Base-by-base conservation (phyloP, 2,113 vertebrate genomes). In the Glaucomys volans region DNA sequence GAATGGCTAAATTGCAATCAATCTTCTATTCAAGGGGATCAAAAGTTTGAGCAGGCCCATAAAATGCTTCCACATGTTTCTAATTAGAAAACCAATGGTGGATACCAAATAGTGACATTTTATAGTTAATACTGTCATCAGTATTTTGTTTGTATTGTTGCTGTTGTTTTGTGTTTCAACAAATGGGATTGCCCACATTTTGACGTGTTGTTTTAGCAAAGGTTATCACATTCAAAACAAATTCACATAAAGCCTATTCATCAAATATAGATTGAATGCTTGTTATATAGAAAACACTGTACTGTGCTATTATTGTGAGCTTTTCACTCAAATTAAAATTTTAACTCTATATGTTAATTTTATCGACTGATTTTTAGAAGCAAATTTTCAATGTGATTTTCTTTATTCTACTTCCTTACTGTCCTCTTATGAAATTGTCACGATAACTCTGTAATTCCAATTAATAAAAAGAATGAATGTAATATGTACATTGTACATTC, bases 161-260 rank as follows among this genome's bases (percentile, higher is more conserved):
- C 72, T 84, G 5, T 57, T 71, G 50, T 57, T 87, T 22, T 85
- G 93, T 88, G 35, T 82, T 83, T 89, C 44, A 90, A n/a, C 40
- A 95, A 86, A 79, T 81, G 16, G 88, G 22, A 87, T 71, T 96
- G 90, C 66, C 92, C 59, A 92, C 40, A 76, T 87, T 95, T 95
- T 91, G 86, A 80, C 47, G 57, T 86, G 17, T 80, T 92, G 18
- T 86, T 95, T 98, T 82, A 95, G 42, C 75, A 87, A 85, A 10
- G 83, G 30, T 85, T 76, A 24, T 88, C 72, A 66, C 30, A 82
- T 82, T 97, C 40, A 92, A 91, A 97, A 86, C 76, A 92, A 95
- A 84, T 59, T 91, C 66, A 71, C 20, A 72, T 69, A 90, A 71
- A 95, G 52, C 86, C 3, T 59, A 72, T 59, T 87, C 87, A 76